These are phyloP conservation scores for Oryzias sinensis DNA, from an alignment of 2,797 vertebrate species.

Conservation along the genomic window DNA sequence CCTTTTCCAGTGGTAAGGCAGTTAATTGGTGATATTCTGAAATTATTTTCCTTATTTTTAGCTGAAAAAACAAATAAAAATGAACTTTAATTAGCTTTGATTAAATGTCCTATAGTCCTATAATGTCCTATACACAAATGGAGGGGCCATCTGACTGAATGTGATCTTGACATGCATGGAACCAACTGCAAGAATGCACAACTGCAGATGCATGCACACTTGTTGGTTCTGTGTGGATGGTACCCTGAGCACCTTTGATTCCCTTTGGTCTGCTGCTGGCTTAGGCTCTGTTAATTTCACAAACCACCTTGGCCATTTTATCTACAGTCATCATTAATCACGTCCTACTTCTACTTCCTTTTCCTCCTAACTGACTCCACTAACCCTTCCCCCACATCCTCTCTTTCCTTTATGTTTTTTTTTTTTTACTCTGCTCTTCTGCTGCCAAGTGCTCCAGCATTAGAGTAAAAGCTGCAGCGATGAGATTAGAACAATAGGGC, in stretches of 20 bases:
- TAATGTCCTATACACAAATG: too few relatives aligned
- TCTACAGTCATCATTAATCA: conserved; percentile 68
- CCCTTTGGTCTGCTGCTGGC: conserved; percentile 61
- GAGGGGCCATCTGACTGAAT: too few relatives aligned
- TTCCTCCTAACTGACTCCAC: conserved; percentile 6
- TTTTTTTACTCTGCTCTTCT: conserved; percentile 24
- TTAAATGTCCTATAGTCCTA: too few relatives aligned
- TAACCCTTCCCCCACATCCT: conserved; percentile 34
- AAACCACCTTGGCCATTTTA: conserved; percentile 74
- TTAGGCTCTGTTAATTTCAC: conserved; percentile 71
- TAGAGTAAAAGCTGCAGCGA: conserved; percentile 54
- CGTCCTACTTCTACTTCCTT: conserved; percentile 44
- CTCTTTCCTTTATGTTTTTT: conserved; percentile 34
- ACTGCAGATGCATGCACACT: background rate
- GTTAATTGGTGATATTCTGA: too few relatives aligned
- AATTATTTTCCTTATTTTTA: too few relatives aligned
- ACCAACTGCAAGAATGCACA: background rate
- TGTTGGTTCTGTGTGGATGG: conserved; percentile 36
- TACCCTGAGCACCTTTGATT: conserved; percentile 41
- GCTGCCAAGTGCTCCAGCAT: conserved; percentile 32
- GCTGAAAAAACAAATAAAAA: too few relatives aligned
- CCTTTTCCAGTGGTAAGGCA: too few relatives aligned
- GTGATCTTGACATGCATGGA: background rate
- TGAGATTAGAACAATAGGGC: conserved; percentile 53
- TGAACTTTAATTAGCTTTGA: too few relatives aligned